Evolutionary conservation across 2,113 vertebrate genomes (phyloP), one percentile per base, ranked within the genome.

Genomic region (Lepisosteus osseus): DNA sequence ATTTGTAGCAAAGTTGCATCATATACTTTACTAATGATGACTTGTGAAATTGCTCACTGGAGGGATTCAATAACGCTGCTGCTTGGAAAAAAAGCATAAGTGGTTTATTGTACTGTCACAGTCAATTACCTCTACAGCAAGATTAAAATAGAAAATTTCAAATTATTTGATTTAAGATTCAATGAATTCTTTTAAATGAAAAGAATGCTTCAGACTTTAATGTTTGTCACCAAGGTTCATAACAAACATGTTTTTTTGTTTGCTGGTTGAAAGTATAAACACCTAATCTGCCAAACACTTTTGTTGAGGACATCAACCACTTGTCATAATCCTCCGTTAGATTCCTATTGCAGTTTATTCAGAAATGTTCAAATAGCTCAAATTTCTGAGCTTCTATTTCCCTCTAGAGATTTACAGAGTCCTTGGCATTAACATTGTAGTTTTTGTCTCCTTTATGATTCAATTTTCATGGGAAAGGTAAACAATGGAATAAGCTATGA

Each of bases 101-200:
- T 41, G 1, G 3, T 41, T 65, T 65, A 11, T 29, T 41, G 29
- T 65, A 40, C 41, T 41, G 62, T 65, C 5, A 65, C 62, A 65
- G 11, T 43, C 62, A 65, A 65, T 65, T 65, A 65, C 62, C 41
- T 43, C 5, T 40, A 3, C 7, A 65, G 41, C 62, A 5, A 7
- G 1, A 43, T 41, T 43, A 4, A 65, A 65, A 65, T 65, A 29
- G 29, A 40, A 65, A 65, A 29, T 65, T 65, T 41, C 9, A 29
- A 15, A 40, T 65, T 65, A 29, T 65, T 65, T 65, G 62, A 65
- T 41, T 65, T 29, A 65, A 65, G 8, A 65, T 65, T 29, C 3
- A 65, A 65, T 11, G 8, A 65, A 43, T n/a, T 43, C 4, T 59
- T 59, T 59, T 59, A 59, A 4, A 59, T 13, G 13, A 59, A 15